Percentiles rank a stretch among this genome's conserved stretches.
phyloP scores from a whole-genome alignment of 2,888 invertebrate genomes.

The Microplitis manilae region DNA sequence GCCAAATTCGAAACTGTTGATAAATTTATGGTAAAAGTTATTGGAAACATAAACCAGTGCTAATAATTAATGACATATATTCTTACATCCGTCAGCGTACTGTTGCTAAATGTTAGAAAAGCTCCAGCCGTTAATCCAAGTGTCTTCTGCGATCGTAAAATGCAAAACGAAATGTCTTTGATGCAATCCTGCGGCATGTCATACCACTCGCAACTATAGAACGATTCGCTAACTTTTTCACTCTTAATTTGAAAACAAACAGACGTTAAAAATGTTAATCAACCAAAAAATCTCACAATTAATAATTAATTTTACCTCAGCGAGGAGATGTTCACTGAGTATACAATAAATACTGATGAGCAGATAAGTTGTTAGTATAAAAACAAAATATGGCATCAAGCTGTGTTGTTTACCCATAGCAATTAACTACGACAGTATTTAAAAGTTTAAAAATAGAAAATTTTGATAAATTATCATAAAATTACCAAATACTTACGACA shows the following conservation, averaged over 20 bases:
- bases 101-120: not conserved
- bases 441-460: not conserved
- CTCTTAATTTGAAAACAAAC: not conserved
- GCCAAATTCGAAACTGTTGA: no score
- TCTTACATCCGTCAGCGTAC: not conserved
- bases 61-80: no score
- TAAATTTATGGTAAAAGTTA: no score
- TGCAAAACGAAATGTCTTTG: not conserved
- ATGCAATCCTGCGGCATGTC: not conserved
- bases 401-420: not conserved
- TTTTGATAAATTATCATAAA: not conserved
- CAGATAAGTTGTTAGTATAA: not conserved
- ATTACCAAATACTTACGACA: not conserved
- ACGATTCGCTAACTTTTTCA: not conserved
- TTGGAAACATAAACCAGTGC: no score
- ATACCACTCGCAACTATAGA: not conserved
- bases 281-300: no score
- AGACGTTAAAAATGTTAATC: no score
- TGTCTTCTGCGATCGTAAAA: not conserved
- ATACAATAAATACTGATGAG: not conserved
- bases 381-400: not conserved
- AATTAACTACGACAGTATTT: not conserved
- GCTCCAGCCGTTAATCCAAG: not conserved
- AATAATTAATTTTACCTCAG: not conserved
- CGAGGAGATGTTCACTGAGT: not conserved